phyloP scores from a whole-genome alignment of 2,113 vertebrate genomes.

The Podocnemis expansa region DNA sequence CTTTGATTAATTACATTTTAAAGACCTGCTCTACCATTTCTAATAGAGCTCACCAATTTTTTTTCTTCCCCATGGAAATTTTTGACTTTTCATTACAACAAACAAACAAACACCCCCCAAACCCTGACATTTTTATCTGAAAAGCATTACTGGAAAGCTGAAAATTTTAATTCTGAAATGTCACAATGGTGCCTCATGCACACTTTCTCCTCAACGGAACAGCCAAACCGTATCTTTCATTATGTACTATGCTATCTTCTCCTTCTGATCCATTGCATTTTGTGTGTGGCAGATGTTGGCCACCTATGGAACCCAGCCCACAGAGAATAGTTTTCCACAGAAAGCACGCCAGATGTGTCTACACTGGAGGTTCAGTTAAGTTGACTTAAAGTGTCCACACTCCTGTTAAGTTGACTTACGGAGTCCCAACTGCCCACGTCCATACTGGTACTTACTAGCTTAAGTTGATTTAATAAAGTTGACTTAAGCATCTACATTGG shows the following conservation, averaged over 20 bases:
- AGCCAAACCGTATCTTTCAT: background rate
- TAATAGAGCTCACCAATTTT: background rate
- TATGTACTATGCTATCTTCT: background rate
- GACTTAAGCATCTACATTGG: too few relatives aligned
- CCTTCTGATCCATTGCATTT: background rate
- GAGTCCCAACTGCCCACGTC: too few relatives aligned
- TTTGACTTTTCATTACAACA: background rate
- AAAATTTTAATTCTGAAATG: background rate
- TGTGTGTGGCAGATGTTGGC: background rate
- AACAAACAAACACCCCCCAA: too few relatives aligned
- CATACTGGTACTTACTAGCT: too few relatives aligned
- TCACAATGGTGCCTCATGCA: background rate
- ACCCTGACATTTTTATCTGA: background rate
- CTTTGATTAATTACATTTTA: background rate
- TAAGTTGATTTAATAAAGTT: too few relatives aligned
- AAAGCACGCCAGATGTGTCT: background rate
- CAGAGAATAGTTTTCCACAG: background rate
- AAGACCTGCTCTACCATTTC: background rate
- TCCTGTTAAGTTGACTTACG: too few relatives aligned
- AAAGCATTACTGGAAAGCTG: background rate
- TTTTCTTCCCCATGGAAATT: background rate
- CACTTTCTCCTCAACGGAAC: background rate
- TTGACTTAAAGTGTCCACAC: too few relatives aligned
- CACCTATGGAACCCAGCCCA: background rate
- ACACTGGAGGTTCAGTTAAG: too few relatives aligned